These are phyloP conservation scores for Sclerurus mexicanus DNA, from an alignment of 2,113 vertebrate genomes.

Conservation along the genomic window DNA sequence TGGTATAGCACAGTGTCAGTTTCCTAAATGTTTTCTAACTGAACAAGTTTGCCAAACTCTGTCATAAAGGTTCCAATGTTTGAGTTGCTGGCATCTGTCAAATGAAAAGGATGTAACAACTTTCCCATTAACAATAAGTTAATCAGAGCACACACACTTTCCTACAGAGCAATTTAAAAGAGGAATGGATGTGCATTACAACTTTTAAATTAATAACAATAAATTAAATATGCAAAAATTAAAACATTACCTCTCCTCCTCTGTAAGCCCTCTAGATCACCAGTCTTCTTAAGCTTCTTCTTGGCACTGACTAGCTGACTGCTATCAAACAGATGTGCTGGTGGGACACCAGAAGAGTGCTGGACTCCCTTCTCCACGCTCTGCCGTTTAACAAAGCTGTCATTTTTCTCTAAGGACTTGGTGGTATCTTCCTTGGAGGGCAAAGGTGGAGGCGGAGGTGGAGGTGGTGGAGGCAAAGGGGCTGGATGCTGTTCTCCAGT, in stretches of 20 bases:
- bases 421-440: conserved; percentile 69
- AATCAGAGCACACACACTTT: background rate
- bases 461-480: conserved; percentile 55
- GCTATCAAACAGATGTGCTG: conserved; percentile 91
- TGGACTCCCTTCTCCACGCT: conserved; percentile 70
- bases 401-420: conserved; percentile 57
- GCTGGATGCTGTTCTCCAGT: conserved; percentile 54
- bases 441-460: conserved; percentile 66
- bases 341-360: conserved; percentile 61
- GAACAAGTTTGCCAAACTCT: background rate
- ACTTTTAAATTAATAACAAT: background rate
- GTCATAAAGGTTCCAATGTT: background rate
- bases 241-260: conserved; percentile 85
- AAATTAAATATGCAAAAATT: background rate
- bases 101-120: background rate
- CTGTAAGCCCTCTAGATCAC: conserved; percentile 86
- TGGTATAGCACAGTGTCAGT: background rate
- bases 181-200: background rate
- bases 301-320: conserved; percentile 92
- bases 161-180: background rate
- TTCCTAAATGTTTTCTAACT: background rate
- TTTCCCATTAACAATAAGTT: background rate
- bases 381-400: conserved; percentile 60
- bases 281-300: conserved; percentile 91
- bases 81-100: background rate